Evolutionary conservation across 2,888 invertebrate genomes (phyloP).

Genomic region (Drosophila longiperda): DNA sequence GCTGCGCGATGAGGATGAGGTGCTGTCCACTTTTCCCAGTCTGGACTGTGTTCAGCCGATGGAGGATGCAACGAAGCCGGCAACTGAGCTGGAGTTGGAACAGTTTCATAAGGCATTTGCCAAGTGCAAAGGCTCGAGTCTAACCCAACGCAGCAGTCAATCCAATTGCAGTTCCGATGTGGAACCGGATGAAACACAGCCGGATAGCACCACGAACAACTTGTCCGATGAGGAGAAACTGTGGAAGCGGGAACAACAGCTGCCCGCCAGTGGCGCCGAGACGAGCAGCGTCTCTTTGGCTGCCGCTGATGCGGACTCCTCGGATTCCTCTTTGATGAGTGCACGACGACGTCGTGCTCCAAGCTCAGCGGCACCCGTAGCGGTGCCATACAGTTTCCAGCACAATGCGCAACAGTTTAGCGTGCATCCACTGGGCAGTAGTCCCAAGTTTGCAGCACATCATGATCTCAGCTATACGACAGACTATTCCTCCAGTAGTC

Average conservation of each 20-base stretch:
- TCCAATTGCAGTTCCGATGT: slow-evolving; percentile 75
- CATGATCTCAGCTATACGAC: slow-evolving; percentile 84
- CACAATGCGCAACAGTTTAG: slow-evolving; percentile 88
- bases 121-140: slow-evolving; percentile 78
- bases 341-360: slow-evolving; percentile 82
- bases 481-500: slow-evolving; percentile 84
- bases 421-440: slow-evolving; percentile 85
- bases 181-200: slow-evolving; percentile 50
- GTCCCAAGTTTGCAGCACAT: slow-evolving; percentile 72
- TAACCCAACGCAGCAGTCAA: slow-evolving; percentile 38
- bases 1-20: slow-evolving; percentile 89
- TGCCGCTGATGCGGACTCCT: slow-evolving; percentile 78
- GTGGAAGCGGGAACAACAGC: slow-evolving; percentile 76
- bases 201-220: slow-evolving; percentile 73
- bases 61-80: slow-evolving; percentile 53
- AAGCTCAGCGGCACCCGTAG: slow-evolving; percentile 85
- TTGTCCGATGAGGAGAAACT: slow-evolving; percentile 84
- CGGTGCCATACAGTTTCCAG: slow-evolving; percentile 87
- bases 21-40: slow-evolving; percentile 74
- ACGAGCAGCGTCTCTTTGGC: slow-evolving; percentile 72
- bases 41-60: slow-evolving; percentile 58
- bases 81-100: slow-evolving; percentile 78
- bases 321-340: slow-evolving; percentile 77
- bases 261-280: slow-evolving; percentile 44
- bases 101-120: slow-evolving; percentile 84